A percentile compares a stretch with the other conserved stretches of the same genome.
phyloP scores from a whole-genome alignment of 1,140 invertebrate species.

The Drosophila pruinosa region DNA sequence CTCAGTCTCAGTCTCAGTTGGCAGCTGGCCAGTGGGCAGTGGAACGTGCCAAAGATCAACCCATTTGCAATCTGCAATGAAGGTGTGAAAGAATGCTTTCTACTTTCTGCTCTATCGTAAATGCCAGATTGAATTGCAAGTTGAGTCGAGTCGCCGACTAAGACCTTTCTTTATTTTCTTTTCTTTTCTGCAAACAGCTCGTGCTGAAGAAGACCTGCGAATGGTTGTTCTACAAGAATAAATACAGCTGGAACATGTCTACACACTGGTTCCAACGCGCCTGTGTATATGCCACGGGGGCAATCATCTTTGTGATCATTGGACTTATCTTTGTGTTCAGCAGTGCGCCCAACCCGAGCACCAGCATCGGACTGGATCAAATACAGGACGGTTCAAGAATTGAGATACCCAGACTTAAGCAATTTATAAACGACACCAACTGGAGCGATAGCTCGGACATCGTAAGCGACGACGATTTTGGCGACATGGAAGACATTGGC shows the following conservation, averaged over 20 bases:
- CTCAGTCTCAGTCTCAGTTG: background rate
- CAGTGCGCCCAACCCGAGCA: background rate
- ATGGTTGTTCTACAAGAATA: constrained; percentile 69
- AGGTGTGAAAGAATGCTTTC: constrained; percentile 72
- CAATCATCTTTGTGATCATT: constrained; percentile 34
- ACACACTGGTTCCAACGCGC: constrained; percentile 64
- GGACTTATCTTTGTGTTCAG: background rate
- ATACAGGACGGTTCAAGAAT: background rate
- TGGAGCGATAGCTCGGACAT: constrained; percentile 28
- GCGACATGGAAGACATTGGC: constrained; percentile 43
- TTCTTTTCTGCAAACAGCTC: constrained; percentile 54
- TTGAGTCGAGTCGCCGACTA: background rate
- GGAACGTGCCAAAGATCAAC: constrained; percentile 53
- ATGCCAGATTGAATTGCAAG: background rate
- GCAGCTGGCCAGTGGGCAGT: constrained; percentile 12
- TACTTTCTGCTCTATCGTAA: constrained; percentile 19
- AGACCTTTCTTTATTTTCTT: constrained; percentile 2
- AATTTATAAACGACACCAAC: constrained; percentile 38
- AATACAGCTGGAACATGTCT: constrained; percentile 70
- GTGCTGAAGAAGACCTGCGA: constrained; percentile 74
- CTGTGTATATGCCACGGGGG: constrained; percentile 29
- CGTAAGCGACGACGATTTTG: constrained; percentile 24
- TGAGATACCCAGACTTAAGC: background rate
- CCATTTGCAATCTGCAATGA: constrained; percentile 23
- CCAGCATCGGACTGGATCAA: background rate